A percentile compares a stretch with the other conserved stretches of the same genome.
Conservation (phyloP, 2,797 vertebrate genomes). For the Tympanoctomys barrerae region DNA sequence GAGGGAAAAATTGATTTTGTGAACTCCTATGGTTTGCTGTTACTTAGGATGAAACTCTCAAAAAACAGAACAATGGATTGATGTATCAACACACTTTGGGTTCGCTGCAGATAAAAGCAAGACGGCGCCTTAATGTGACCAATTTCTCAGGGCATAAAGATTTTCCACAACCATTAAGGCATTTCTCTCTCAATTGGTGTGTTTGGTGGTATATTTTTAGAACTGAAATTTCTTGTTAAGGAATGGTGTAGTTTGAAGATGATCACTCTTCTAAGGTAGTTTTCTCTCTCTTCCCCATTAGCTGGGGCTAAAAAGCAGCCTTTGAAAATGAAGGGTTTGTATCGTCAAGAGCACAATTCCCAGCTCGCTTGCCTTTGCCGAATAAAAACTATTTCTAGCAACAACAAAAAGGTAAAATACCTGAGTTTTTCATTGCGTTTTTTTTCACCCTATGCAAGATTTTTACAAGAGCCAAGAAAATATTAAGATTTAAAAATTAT, state of each 20-base stretch:
- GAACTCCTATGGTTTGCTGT: constrained; percentile 10
- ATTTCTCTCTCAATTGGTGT: constrained; percentile 51
- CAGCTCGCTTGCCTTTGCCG: constrained; percentile 13
- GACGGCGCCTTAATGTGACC: not conserved
- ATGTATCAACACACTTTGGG: not conserved
- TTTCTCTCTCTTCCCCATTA: constrained; percentile 54
- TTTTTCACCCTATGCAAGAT: not conserved
- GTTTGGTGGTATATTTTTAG: constrained; percentile 69
- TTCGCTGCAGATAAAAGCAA: constrained; percentile 41
- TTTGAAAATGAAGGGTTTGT: not conserved
- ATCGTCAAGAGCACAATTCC: not conserved
- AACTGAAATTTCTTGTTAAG: constrained; percentile 58
- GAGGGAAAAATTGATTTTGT: constrained; percentile 16
- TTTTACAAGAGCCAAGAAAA: constrained; percentile 26
- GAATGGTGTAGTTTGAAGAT: constrained; percentile 17
- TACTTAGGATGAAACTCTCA: constrained; percentile 33
- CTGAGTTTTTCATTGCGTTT: not conserved
- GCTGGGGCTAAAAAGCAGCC: constrained; percentile 17
- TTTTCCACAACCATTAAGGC: constrained; percentile 44
- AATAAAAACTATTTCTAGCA: constrained; percentile 10
- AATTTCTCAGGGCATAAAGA: constrained; percentile 63
- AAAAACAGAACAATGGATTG: not conserved
- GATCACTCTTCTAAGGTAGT: not conserved
- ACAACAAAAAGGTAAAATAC: not conserved
- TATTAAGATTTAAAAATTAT: not conserved